These are phyloP conservation scores for Temnothorax rugatulus DNA, from an alignment of 2,888 invertebrate genomes.

Conservation along the genomic window DNA sequence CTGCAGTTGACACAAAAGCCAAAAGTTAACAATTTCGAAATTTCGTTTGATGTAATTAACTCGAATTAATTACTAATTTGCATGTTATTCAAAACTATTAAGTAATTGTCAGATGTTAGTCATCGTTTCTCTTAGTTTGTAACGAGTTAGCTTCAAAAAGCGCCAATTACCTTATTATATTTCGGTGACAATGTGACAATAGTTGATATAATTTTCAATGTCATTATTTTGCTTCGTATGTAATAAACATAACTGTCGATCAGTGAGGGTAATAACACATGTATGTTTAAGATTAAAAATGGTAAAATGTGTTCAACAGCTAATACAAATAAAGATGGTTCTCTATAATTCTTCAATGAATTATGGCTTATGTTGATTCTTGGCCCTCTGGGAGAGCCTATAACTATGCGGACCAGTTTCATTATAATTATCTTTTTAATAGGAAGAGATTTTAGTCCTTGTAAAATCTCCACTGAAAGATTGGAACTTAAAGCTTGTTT, in stretches of 20 bases:
- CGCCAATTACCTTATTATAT: conserved; percentile 20
- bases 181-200: conserved; percentile 26
- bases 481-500: neutral
- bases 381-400: neutral
- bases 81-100: conserved; percentile 17
- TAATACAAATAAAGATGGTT: conserved; percentile 57
- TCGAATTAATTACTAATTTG: conserved; percentile 28
- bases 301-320: conserved; percentile 61
- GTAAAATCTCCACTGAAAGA: neutral
- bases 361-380: neutral
- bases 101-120: conserved; percentile 4
- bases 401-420: too few relatives aligned
- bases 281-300: conserved; percentile 60
- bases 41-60: conserved; percentile 34
- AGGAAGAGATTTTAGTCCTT: neutral
- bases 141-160: conserved; percentile 16
- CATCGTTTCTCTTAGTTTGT: conserved; percentile 18
- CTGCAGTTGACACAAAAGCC: conserved; percentile 25
- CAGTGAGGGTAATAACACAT: conserved; percentile 53
- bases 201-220: conserved; percentile 33
- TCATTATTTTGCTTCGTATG: conserved; percentile 46
- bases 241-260: conserved; percentile 41
- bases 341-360: conserved; percentile 32
- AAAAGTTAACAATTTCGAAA: neutral
- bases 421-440: neutral